Evolutionary conservation across 2,888 invertebrate species (phyloP).

Genomic region (Troides oblongomaculatus): DNA sequence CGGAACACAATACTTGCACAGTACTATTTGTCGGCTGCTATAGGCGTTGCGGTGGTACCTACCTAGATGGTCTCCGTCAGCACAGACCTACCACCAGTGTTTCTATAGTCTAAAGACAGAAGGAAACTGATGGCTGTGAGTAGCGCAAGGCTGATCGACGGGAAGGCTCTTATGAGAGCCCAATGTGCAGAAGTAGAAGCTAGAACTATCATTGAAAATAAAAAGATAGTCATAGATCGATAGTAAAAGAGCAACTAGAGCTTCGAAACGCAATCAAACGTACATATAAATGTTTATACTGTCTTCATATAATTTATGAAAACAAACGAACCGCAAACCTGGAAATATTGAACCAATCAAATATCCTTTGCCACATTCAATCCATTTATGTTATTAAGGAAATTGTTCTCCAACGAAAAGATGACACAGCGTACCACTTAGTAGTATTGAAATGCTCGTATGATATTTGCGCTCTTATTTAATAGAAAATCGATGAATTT

Average conservation of each 20-base stretch:
- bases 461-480: slow-evolving; percentile 1
- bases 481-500: background rate
- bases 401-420: slow-evolving; percentile 22
- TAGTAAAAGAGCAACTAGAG: background rate
- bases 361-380: slow-evolving; percentile 5
- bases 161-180: no score
- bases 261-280: background rate
- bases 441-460: slow-evolving; percentile 8
- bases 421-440: background rate
- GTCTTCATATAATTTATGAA: background rate
- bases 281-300: background rate
- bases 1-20: no score
- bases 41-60: no score
- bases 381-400: slow-evolving; percentile 18
- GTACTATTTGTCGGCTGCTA: no score
- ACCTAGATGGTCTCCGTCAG: no score
- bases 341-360: background rate
- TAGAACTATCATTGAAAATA: no score
- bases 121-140: no score
- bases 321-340: background rate
- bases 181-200: no score
- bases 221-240: no score
- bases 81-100: no score
- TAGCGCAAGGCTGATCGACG: no score
- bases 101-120: no score